These are phyloP conservation scores for Netelia virgata DNA, from an alignment of 2,888 invertebrate genomes.

Conservation along the genomic window DNA sequence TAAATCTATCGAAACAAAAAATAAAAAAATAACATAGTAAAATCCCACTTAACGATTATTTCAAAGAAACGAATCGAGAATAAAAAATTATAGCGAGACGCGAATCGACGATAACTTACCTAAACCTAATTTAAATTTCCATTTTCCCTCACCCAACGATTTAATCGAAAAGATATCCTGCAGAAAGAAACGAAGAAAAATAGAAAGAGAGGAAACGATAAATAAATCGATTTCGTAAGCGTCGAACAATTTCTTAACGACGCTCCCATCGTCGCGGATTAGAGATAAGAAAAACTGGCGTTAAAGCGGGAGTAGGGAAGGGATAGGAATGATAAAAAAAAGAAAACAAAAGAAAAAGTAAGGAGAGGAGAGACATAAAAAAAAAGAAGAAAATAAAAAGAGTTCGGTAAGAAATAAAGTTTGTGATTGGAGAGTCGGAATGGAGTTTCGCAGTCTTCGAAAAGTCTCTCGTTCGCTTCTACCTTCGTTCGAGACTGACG, in stretches of 20 bases:
- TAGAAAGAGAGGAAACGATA: not conserved
- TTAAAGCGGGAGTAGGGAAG: too few relatives aligned
- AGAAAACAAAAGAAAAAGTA: not conserved
- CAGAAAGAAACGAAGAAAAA: too few relatives aligned
- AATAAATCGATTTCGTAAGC: not conserved
- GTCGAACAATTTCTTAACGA: not conserved
- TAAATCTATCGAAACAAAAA: too few relatives aligned
- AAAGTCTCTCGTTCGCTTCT: not conserved
- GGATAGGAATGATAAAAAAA: too few relatives aligned
- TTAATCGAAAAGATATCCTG: too few relatives aligned
- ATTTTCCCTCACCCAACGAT: too few relatives aligned
- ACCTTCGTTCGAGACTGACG: not conserved
- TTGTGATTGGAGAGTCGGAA: not conserved
- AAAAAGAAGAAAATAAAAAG: not conserved
- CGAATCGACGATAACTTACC: too few relatives aligned
- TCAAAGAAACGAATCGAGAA: too few relatives aligned
- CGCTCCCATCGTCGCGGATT: not conserved
- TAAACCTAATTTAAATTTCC: too few relatives aligned
- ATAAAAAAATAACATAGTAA: too few relatives aligned
- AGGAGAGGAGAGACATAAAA: not conserved
- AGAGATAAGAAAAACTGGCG: conserved; percentile 2
- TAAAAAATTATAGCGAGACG: too few relatives aligned
- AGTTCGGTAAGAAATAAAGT: conserved; percentile 18
- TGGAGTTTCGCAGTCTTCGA: conserved; percentile 1
- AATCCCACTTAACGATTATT: too few relatives aligned